Conservation (phyloP, 2,113 vertebrate species). For the Natator depressus region DNA sequence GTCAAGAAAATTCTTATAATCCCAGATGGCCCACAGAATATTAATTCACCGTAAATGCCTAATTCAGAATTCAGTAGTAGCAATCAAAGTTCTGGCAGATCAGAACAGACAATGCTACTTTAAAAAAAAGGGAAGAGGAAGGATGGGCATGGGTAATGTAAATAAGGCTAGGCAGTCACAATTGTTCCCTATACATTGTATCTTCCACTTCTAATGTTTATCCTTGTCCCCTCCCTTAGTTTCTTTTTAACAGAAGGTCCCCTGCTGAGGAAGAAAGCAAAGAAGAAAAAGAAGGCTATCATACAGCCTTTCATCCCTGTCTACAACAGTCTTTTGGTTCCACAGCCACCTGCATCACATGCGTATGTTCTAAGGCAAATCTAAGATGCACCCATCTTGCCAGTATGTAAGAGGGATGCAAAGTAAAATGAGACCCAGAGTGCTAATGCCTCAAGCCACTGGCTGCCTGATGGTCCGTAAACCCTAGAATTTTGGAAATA, state of each 20-base stretch:
- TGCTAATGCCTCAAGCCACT: background rate
- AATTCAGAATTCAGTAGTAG: background rate
- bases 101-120: background rate
- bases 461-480: background rate
- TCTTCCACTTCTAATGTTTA: background rate
- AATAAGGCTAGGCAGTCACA: background rate
- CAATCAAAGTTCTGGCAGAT: background rate
- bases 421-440: background rate
- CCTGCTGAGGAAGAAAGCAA: background rate
- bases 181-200: background rate
- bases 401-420: background rate
- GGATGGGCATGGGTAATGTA: background rate
- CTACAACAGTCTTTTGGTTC: slow-evolving; percentile 71
- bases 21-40: background rate
- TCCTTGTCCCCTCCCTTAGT: slow-evolving; percentile 14
- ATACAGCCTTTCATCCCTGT: slow-evolving; percentile 74
- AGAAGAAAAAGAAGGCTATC: slow-evolving; percentile 16
- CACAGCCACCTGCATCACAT: slow-evolving; percentile 53
- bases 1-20: background rate
- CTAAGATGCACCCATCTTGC: background rate
- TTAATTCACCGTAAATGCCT: background rate
- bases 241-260: slow-evolving; percentile 47
- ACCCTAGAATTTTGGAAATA: background rate
- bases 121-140: background rate
- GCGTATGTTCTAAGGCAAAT: slow-evolving; percentile 59